These are phyloP conservation scores for Hippocampus barbouri DNA, from an alignment of 2,113 vertebrate genomes.

Conservation along the genomic window DNA sequence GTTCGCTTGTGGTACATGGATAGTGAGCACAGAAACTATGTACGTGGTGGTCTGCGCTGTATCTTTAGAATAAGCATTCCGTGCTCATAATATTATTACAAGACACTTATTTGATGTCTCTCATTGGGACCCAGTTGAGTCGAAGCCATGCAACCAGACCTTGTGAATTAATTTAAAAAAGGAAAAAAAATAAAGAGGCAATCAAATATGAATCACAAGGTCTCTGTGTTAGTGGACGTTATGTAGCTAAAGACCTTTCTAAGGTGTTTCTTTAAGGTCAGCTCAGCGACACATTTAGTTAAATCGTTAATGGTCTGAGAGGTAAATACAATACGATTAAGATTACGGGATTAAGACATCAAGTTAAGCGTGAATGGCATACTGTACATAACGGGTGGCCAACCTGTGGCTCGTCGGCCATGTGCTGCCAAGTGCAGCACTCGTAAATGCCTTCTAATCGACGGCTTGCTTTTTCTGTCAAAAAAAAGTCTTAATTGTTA, in stretches of 20 bases:
- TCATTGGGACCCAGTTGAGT: neutral
- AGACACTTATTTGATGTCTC: neutral
- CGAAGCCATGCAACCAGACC: neutral
- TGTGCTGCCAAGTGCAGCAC: neutral
- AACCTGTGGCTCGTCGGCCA: neutral
- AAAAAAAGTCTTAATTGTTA: too few species aligned
- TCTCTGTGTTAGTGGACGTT: neutral
- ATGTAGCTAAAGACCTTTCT: neutral
- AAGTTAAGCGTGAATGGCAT: neutral
- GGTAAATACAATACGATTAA: slow-evolving; percentile 8
- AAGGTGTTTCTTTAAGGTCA: neutral
- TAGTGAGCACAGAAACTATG: neutral
- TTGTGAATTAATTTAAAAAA: neutral
- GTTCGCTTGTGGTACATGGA: neutral
- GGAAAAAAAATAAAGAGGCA: neutral
- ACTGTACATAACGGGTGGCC: neutral
- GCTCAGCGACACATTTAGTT: neutral
- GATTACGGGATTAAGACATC: slow-evolving; percentile 2
- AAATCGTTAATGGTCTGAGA: neutral
- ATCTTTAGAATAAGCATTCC: slow-evolving; percentile 5
- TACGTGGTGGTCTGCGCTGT: neutral
- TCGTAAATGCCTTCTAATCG: neutral
- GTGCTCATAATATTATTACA: neutral
- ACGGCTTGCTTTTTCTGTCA: too few species aligned
- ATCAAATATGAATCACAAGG: neutral